Evolutionary conservation across 2,888 invertebrate species (phyloP), one percentile per base, ranked within the genome.

Genomic region (Diabrotica balteata): DNA sequence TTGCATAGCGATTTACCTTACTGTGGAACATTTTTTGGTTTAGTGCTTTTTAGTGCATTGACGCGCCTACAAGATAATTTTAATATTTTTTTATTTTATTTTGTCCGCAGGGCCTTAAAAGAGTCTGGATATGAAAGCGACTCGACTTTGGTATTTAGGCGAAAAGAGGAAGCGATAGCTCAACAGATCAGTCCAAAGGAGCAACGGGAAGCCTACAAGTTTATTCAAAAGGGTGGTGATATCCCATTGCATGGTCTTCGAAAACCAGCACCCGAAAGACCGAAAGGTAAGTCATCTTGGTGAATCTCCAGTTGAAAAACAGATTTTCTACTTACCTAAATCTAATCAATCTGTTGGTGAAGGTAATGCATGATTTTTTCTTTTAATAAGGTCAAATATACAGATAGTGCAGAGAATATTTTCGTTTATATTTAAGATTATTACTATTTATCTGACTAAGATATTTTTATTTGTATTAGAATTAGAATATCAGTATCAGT

Each of bases 41-140:
- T 17, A 17, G 1, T 17, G 2, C 17, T 17, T 17, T 17, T 17
- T 17, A 17, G 17, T 1, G 17, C 17, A 17, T 17, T 17, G 17
- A 1, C 17, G 2, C 17, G 1, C 2, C 17, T 17, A 17, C 1
- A 32, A 32, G 32, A 1, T 4, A 32, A 32, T 32, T 32, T 32
- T 32, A 32, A 2, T 32, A 4, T 32, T 32, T 32, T 32, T 32
- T 2, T 2, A 32, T 32, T 32, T 32, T 32, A 32, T 2, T 32
- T 32, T 5, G 32, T 32, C 32, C 32, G 32, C 80, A 93, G 95
- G 84, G 94, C 94, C 59, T 86, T 94, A 62, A 95, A 95, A 84
- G 95, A 95, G 82, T 92, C 94, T 11, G 95, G 95, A 11, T 96
- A 96, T 84, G 95, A 95, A 82, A 95, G 95, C 75, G 96, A 96